phyloP scores from a whole-genome alignment of 2,113 vertebrate species.

The Ciconia boyciana region DNA sequence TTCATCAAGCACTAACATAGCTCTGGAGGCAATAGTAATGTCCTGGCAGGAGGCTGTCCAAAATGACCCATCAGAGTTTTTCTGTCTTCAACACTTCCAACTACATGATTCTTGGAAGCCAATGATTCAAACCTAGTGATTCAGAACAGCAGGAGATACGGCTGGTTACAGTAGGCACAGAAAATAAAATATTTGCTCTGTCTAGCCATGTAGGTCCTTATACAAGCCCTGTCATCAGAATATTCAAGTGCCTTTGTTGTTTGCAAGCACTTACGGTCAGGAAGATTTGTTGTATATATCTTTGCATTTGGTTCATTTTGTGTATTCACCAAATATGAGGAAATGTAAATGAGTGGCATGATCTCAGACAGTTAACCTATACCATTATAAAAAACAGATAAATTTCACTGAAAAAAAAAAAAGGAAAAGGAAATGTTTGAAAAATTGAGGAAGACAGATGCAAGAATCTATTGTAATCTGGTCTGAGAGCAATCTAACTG shows the following conservation, averaged over 20 bases:
- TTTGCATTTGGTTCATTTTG: not conserved
- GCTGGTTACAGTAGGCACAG: not conserved
- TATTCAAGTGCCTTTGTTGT: conserved; percentile 4
- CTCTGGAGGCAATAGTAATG: not conserved
- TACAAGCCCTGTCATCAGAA: not conserved
- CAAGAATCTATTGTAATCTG: not conserved
- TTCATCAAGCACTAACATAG: not conserved
- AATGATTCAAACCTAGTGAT: conserved; percentile 28
- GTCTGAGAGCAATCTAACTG: not conserved
- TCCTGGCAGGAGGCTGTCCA: conserved; percentile 36
- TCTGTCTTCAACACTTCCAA: not conserved
- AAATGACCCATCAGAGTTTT: conserved; percentile 40
- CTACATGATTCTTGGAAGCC: conserved; percentile 3
- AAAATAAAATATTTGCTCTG: not conserved
- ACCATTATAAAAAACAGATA: not conserved
- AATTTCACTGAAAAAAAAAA: not conserved
- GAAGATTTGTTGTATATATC: not conserved
- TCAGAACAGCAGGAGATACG: conserved; percentile 32
- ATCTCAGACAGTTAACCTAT: not conserved
- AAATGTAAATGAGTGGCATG: not conserved
- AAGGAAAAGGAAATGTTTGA: not conserved
- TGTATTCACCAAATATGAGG: not conserved
- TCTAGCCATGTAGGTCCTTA: not conserved
- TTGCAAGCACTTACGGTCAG: not conserved
- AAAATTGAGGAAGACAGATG: not conserved